Percentiles rank a stretch among this genome's conserved stretches.
These are phyloP conservation scores for Venusia cambrica DNA, from an alignment of 2,888 invertebrate species.

Conservation along the genomic window DNA sequence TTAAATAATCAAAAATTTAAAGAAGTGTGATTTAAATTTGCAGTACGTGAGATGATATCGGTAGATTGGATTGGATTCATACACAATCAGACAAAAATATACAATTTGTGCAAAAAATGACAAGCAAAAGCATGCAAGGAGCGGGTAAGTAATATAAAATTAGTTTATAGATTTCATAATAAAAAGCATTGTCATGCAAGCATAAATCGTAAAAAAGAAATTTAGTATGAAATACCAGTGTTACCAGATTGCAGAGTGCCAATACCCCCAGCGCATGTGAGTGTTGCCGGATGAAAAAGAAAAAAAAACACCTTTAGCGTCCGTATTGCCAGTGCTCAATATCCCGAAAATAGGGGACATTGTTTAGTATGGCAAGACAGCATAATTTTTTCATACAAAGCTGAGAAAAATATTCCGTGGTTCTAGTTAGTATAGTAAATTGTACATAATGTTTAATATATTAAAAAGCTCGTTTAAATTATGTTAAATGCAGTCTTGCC, in stretches of 20 bases:
- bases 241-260: slow-evolving; percentile 79
- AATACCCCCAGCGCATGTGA: slow-evolving; percentile 74
- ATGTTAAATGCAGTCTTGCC: slow-evolving; percentile 68
- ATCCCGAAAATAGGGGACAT: slow-evolving; percentile 23
- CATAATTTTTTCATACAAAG: slow-evolving; percentile 46
- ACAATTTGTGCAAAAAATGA: slow-evolving; percentile 20
- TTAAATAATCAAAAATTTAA: no score
- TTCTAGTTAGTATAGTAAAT: slow-evolving; percentile 36
- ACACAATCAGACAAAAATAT: slow-evolving; percentile 4
- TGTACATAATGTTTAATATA: slow-evolving; percentile 15
- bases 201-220: slow-evolving; percentile 32
- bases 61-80: no score
- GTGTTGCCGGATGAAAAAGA: slow-evolving; percentile 75
- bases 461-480: slow-evolving; percentile 37
- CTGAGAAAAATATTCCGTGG: slow-evolving; percentile 19
- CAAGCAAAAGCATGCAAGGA: slow-evolving; percentile 24
- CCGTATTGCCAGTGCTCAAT: slow-evolving; percentile 30
- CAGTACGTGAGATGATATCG: no score
- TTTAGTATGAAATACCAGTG: slow-evolving; percentile 72
- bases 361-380: slow-evolving; percentile 53
- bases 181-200: slow-evolving; percentile 42
- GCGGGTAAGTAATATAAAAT: slow-evolving; percentile 27
- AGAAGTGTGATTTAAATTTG: no score
- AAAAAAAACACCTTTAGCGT: slow-evolving; percentile 69
- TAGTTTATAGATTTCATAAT: slow-evolving; percentile 37